Evolutionary conservation across 1,140 invertebrate genomes (phyloP).

Genomic region (Aricia agestis): DNA sequence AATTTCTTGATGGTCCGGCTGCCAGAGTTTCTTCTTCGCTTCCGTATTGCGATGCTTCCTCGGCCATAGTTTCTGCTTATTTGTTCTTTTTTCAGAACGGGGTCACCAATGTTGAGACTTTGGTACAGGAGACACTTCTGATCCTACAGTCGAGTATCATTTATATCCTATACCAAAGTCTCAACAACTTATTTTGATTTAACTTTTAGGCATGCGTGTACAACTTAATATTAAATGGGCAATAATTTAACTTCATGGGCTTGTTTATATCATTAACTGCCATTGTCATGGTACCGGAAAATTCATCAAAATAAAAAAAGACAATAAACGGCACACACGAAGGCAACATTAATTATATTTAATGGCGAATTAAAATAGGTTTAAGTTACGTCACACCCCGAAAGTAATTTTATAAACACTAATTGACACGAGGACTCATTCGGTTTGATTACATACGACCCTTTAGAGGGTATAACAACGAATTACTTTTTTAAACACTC

Average conservation of each 20-base stretch:
- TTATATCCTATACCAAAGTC: too few relatives aligned
- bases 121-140: too few relatives aligned
- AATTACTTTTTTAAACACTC: constrained; percentile 35
- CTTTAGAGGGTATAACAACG: constrained; percentile 31
- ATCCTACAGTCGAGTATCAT: too few relatives aligned
- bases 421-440: constrained; percentile 49
- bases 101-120: too few relatives aligned
- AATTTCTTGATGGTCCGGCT: too few relatives aligned
- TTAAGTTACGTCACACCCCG: constrained; percentile 33
- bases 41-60: too few relatives aligned
- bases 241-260: not conserved
- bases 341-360: not conserved
- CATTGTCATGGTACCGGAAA: not conserved
- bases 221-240: not conserved
- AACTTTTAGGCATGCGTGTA: not conserved
- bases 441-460: constrained; percentile 43
- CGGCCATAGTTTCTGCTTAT: too few relatives aligned
- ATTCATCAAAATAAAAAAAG: not conserved
- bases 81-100: too few relatives aligned
- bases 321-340: not conserved
- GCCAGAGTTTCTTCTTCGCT: too few relatives aligned
- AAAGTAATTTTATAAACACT: constrained; percentile 43
- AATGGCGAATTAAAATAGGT: constrained; percentile 5
- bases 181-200: too few relatives aligned
- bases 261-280: not conserved